Evolutionary conservation across 2,113 vertebrate genomes (phyloP).

Genomic region (Colossoma macropomum): DNA sequence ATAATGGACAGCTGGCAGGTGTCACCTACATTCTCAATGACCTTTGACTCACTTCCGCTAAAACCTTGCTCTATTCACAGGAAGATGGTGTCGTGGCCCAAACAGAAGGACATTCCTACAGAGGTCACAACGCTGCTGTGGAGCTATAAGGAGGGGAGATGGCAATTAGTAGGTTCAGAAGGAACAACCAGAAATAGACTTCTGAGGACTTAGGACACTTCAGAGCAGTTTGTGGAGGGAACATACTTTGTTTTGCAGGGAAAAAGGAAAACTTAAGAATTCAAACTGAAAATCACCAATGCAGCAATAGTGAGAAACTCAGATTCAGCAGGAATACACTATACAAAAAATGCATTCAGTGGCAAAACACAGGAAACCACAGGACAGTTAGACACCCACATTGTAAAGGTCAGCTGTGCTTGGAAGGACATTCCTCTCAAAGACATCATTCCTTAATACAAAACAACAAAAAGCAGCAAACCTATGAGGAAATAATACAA

Average conservation of each 20-base stretch:
- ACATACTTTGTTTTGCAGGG: too few relatives aligned
- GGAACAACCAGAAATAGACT: not conserved
- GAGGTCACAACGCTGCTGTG: not conserved
- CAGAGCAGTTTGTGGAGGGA: not conserved
- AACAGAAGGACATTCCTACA: not conserved
- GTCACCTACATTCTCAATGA: not conserved
- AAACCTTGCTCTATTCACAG: not conserved
- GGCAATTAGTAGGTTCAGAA: not conserved
- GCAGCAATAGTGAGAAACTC: too few relatives aligned
- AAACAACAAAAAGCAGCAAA: too few relatives aligned
- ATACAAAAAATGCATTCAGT: not conserved
- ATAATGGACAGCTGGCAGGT: not conserved
- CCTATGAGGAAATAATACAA: too few relatives aligned
- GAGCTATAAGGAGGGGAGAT: not conserved
- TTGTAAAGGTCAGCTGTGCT: too few relatives aligned
- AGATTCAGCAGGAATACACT: not conserved
- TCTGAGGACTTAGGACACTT: not conserved
- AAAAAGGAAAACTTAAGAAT: not conserved
- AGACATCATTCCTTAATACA: too few relatives aligned
- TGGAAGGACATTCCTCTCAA: not conserved
- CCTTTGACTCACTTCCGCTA: constrained; percentile 4
- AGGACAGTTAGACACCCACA: too few relatives aligned
- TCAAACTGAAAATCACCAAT: not conserved
- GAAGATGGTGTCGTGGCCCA: not conserved
- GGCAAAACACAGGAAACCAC: not conserved